Conservation (phyloP, 2,113 vertebrate species). For the Hippopotamus amphibius region DNA sequence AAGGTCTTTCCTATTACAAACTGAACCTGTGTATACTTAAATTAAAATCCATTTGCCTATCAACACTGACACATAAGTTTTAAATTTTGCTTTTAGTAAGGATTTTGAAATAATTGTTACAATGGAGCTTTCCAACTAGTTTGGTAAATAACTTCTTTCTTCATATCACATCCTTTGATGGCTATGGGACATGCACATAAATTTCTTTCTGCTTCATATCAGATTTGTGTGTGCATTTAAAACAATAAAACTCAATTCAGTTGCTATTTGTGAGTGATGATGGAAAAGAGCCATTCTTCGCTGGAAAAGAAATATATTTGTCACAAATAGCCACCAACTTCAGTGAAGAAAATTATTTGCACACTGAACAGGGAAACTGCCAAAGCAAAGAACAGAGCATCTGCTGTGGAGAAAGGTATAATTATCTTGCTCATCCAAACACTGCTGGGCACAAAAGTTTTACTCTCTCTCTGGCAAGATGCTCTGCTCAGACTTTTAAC, state of each 20-base stretch:
- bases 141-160: constrained; percentile 58
- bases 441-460: constrained; percentile 72
- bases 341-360: constrained; percentile 68
- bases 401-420: constrained; percentile 74
- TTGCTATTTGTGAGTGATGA: not conserved
- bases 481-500: constrained; percentile 61
- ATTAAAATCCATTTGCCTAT: not conserved
- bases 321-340: constrained; percentile 62
- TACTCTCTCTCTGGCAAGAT: constrained; percentile 68
- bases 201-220: not conserved
- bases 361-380: constrained; percentile 66
- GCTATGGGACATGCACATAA: not conserved
- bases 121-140: constrained; percentile 36
- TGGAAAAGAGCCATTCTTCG: constrained; percentile 38
- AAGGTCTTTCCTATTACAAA: constrained; percentile 49
- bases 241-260: constrained; percentile 44
- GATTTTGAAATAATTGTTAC: constrained; percentile 40
- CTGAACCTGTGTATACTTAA: constrained; percentile 25
- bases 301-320: constrained; percentile 41
- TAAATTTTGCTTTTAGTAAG: constrained; percentile 57
- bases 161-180: not conserved
- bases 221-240: not conserved
- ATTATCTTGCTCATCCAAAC: constrained; percentile 80
- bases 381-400: constrained; percentile 77
- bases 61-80: constrained; percentile 41